These are phyloP conservation scores for Pogonus chalceus DNA, from an alignment of 1,140 invertebrate genomes.

Conservation along the genomic window DNA sequence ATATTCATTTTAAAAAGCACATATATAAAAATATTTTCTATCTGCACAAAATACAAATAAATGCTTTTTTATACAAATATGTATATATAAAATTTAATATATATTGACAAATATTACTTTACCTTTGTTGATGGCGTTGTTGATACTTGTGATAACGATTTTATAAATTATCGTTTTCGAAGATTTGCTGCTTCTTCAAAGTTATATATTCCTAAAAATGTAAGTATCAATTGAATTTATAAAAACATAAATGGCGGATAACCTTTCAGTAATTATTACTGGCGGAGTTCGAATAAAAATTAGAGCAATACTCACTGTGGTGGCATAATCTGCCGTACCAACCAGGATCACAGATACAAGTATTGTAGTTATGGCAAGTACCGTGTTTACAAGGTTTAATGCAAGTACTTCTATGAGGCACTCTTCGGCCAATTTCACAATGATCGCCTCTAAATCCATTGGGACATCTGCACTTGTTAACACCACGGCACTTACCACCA, in stretches of 20 bases:
- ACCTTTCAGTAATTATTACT: neutral
- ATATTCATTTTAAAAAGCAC: neutral
- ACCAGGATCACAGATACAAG: conserved; percentile 59
- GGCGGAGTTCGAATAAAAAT: neutral
- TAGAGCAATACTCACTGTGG: conserved; percentile 38
- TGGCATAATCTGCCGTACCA: conserved; percentile 64
- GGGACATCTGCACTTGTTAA: conserved; percentile 76
- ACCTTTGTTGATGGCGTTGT: neutral
- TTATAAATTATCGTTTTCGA: neutral
- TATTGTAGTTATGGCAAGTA: conserved; percentile 53
- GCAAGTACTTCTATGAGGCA: conserved; percentile 55
- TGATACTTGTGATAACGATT: neutral
- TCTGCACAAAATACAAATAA: neutral
- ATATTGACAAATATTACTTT: too few relatives aligned
- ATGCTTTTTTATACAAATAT: too few relatives aligned
- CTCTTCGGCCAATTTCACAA: conserved; percentile 67
- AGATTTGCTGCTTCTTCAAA: neutral
- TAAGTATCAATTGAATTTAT: conserved; percentile 1
- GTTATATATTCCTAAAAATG: neutral
- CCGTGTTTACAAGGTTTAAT: conserved; percentile 62
- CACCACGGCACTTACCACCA: conserved; percentile 72
- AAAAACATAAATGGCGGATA: neutral
- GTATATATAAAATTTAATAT: neutral
- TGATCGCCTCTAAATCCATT: conserved; percentile 69
- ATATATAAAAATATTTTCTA: neutral